These are phyloP conservation scores for Knipowitschia caucasica DNA, from an alignment of 2,797 vertebrate species.

Conservation along the genomic window DNA sequence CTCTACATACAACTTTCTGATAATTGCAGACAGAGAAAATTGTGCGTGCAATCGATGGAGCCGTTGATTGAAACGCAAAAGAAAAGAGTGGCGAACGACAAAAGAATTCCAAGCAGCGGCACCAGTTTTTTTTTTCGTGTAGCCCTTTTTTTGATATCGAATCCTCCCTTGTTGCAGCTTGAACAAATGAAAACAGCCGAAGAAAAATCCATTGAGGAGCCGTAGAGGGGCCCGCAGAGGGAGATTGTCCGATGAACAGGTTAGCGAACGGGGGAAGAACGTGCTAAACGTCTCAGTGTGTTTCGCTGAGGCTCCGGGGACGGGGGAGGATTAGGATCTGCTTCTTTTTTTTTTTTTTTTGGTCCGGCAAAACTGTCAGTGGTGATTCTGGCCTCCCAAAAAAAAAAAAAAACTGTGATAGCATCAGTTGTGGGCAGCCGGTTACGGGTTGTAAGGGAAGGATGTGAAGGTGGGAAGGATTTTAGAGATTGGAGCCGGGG, in stretches of 20 bases:
- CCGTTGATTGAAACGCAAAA: too few relatives aligned
- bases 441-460: slow-evolving; percentile 5
- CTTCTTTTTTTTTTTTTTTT: too few relatives aligned
- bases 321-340: slow-evolving; percentile 11
- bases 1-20: too few relatives aligned
- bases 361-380: background rate
- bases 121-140: too few relatives aligned
- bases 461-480: slow-evolving; percentile 19
- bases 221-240: slow-evolving; percentile 29
- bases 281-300: slow-evolving; percentile 21
- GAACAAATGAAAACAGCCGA: background rate
- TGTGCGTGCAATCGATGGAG: too few relatives aligned
- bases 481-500: slow-evolving; percentile 7
- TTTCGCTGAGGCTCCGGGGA: slow-evolving; percentile 9
- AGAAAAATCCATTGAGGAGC: slow-evolving; percentile 24
- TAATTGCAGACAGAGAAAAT: too few relatives aligned
- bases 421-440: slow-evolving; percentile 11
- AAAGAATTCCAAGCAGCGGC: too few relatives aligned
- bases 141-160: too few relatives aligned
- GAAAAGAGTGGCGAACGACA: too few relatives aligned
- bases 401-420: too few relatives aligned
- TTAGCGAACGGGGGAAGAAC: slow-evolving; percentile 17
- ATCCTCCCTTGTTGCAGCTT: background rate
- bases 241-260: slow-evolving; percentile 29
- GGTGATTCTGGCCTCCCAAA: slow-evolving; percentile 18